These are phyloP conservation scores for Apamea epomidion DNA, from an alignment of 2,888 invertebrate genomes.

Conservation along the genomic window DNA sequence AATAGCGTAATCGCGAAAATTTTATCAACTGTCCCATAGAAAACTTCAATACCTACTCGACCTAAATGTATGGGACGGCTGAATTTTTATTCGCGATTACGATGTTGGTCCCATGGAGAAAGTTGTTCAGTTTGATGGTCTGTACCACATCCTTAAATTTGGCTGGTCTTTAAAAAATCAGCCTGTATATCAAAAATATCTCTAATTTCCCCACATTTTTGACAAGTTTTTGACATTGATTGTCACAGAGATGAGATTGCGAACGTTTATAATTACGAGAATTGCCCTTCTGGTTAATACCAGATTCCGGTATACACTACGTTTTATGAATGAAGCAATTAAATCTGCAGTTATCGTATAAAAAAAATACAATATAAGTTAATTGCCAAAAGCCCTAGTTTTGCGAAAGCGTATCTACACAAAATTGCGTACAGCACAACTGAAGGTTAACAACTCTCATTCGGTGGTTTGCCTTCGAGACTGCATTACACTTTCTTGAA, in stretches of 20 bases:
- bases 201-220: too few relatives aligned
- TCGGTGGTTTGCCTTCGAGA: constrained; percentile 52
- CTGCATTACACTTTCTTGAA: constrained; percentile 46
- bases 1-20: too few relatives aligned
- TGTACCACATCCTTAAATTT: too few relatives aligned
- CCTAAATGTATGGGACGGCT: too few relatives aligned
- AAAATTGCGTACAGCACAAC: constrained; percentile 30
- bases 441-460: constrained; percentile 62
- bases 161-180: too few relatives aligned
- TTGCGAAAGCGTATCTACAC: constrained; percentile 54
- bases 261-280: neutral
- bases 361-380: constrained; percentile 20
- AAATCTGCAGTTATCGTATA: constrained; percentile 2
- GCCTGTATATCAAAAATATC: too few relatives aligned
- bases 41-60: too few relatives aligned
- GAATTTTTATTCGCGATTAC: too few relatives aligned
- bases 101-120: too few relatives aligned
- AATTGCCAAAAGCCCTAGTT: constrained; percentile 50
- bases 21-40: too few relatives aligned
- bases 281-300: neutral
- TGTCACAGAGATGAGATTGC: neutral
- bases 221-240: neutral
- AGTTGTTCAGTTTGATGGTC: too few relatives aligned
- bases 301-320: neutral
- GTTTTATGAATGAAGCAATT: constrained; percentile 39